Base-by-base conservation (phyloP, 2,888 invertebrate species). In the Nymphalis polychloros region DNA sequence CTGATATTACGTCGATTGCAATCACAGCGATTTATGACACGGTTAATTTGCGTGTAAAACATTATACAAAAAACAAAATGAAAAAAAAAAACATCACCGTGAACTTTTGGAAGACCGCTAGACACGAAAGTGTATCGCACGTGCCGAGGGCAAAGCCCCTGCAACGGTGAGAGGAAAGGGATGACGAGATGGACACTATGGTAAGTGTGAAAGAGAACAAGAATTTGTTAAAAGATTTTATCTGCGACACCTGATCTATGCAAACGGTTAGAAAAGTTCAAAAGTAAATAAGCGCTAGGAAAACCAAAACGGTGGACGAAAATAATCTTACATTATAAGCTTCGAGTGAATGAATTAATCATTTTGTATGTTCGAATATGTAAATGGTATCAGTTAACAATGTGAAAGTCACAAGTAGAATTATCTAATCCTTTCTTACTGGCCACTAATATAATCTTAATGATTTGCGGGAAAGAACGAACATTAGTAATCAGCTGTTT, bases 81-180 rank as follows among this genome's bases (percentile, higher is more conserved):
- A 17, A 20, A 17, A 23, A 20, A 20, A 55, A 55, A 55, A n/a
- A 53, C 2, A 27, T 31, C 53, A 17, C 8, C 6, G 41, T 23
- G 31, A 55, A 57, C 57, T n/a, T 57, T 57, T 57, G 4, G 57
- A 35, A 19, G 19, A 35, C 19, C 35, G 55, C 55, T 55, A 55
- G 27, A 31, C 55, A 31, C 59, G 59, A 67, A 70, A 72, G 69
- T 68, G 70, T 70, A 74, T 73, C 75, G 76, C 75, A 76, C 75
- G 73, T 70, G 68, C 59, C 19, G 75, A 73, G 77, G 75, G 75
- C 77, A 76, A 76, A 73, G 77, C 77, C 75, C 78, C 72, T 64
- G 66, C 69, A 67, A 72, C 72, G 73, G 73, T 74, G 71, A 46
- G 5, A 17, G 8, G 63, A 49, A 17, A 35, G 41, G 46, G 61